phyloP scores from a whole-genome alignment of 2,113 vertebrate genomes.

The Cairina moschata region DNA sequence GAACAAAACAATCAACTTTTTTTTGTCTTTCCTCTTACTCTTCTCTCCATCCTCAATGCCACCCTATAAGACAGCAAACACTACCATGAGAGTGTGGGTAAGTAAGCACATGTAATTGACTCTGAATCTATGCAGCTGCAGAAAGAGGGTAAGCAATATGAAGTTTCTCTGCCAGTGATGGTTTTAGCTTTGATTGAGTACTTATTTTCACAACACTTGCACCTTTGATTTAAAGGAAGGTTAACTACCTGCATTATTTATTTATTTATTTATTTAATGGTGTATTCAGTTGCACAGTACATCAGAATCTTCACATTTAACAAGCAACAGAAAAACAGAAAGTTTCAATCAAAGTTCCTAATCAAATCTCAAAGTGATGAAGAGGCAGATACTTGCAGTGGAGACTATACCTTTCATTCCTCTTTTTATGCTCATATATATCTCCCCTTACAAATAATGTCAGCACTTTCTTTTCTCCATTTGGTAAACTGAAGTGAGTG shows the following conservation, averaged over 20 bases:
- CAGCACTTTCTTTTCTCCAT: not conserved
- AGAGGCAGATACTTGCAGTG: not conserved
- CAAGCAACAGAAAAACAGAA: not conserved
- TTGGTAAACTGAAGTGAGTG: not conserved
- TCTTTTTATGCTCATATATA: not conserved
- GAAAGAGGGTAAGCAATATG: fast-evolving
- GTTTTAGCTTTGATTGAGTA: not conserved
- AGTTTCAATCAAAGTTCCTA: not conserved
- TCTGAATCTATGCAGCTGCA: not conserved
- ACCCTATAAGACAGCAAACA: not conserved
- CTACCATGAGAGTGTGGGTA: not conserved
- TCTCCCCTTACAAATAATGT: not conserved
- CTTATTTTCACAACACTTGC: not conserved
- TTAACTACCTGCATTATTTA: not conserved
- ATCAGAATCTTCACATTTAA: not conserved
- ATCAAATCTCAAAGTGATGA: not conserved
- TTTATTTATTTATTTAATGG: not conserved
- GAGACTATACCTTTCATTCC: not conserved
- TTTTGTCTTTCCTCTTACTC: not conserved
- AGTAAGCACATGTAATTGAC: fast-evolving
- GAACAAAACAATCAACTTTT: not conserved
- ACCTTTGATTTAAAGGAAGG: not conserved
- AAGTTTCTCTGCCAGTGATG: not conserved
- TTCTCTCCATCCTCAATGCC: not conserved
- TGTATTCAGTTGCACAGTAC: not conserved